Base-by-base conservation (phyloP, 2,113 vertebrate genomes). In the Zosterops lateralis region DNA sequence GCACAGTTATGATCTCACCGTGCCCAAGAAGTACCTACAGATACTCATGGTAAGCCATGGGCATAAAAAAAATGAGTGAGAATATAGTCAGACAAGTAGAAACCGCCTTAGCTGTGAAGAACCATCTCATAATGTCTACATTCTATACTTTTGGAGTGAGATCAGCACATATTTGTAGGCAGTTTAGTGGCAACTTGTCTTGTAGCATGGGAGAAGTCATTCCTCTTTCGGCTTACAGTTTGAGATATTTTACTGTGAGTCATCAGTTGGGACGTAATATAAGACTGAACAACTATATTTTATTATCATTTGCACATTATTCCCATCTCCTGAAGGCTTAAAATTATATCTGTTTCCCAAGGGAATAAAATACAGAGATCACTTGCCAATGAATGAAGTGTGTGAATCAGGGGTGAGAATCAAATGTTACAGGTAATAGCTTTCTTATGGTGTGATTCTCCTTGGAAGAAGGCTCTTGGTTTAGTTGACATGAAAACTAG, bases 211-310 rank as follows among this genome's bases (percentile, higher is more conserved):
- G 53, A 64, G 44, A 93, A 83, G 15, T 16, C 17, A 18, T 88
- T 90, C 64, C 38, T 79, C 53, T 20, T 84, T 24, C n/a, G n/a
- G 34, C 42, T 78, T 84, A 57, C 6, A 29, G 56, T 89, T 89
- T 54, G 64, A 89, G 53, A 32, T 82, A 83, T 79, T 60, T 95
- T 48, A 79, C 77, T 88, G 24, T 76, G 78, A 97, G 66, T 95
- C 80, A 92, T 32, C 48, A 58, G n/a, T 54, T 66, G 25, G 83
- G 57, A 81, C 18, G 22, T 48, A 74, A 81, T 62, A 22, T 60
- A 85, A 62, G 44, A 81, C 45, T 45, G 48, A 73, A 47, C 15
- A 84, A 61, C 34, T 62, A 4, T 32, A 60, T 67, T 92, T 88
- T 77, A 48, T 84, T 85, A 38, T 64, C 2, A 44, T 78, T 78